phyloP scores from a whole-genome alignment of 2,888 invertebrate genomes.

The Salticus scenicus region DNA sequence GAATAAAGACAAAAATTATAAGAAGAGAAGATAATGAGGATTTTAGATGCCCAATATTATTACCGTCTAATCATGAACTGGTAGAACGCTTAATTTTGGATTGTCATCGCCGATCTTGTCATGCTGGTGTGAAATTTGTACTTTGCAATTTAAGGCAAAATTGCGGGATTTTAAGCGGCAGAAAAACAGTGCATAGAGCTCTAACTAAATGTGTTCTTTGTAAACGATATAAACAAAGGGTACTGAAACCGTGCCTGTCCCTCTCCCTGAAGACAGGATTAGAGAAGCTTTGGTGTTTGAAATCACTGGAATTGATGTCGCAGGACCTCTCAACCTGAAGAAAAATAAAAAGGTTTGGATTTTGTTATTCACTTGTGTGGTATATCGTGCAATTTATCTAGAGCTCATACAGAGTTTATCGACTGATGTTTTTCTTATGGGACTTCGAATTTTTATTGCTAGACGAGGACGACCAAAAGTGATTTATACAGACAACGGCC shows the following conservation, averaged over 20 bases:
- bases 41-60: background rate
- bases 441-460: constrained; percentile 11
- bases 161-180: no score
- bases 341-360: constrained; percentile 6
- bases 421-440: constrained; percentile 1
- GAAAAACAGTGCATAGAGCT: background rate
- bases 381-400: constrained; percentile 13
- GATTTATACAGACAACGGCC: constrained; percentile 19
- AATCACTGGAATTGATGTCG: background rate
- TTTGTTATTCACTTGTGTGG: constrained; percentile 15
- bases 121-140: no score
- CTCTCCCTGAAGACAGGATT: background rate
- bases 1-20: background rate
- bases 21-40: background rate
- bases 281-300: background rate
- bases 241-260: background rate
- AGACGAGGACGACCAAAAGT: background rate
- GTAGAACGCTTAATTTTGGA: background rate
- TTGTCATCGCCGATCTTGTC: no score
- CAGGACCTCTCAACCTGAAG: background rate
- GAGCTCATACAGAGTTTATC: background rate
- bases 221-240: background rate
- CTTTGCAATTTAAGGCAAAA: no score
- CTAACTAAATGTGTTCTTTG: background rate
- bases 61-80: background rate